A percentile compares a stretch with the other conserved stretches of the same genome.
Evolutionary conservation across 2,888 invertebrate genomes (phyloP).

Genomic region (Pteria penguin): DNA sequence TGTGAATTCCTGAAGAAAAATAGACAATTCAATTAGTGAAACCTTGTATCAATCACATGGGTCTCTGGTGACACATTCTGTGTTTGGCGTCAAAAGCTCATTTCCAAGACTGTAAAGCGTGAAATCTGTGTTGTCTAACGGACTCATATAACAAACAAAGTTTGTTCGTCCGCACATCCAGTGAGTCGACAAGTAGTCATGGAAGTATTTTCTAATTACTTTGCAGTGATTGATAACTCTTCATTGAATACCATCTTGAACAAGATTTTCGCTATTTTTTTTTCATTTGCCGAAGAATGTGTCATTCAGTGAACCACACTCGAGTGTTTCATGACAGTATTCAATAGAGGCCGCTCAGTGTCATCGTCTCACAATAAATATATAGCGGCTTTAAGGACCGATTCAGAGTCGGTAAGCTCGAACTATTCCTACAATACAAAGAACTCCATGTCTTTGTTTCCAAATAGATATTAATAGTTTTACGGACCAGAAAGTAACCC

Average conservation of each 20-base stretch:
- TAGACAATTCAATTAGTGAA: constrained; percentile 9
- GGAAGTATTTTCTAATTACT: not conserved
- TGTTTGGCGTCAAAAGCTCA: not conserved
- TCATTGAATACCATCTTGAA: constrained; percentile 1
- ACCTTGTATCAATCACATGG: constrained; percentile 11
- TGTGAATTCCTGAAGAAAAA: not conserved
- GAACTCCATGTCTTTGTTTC: no score
- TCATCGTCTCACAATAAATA: not conserved
- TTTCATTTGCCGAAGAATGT: not conserved
- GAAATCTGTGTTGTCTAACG: not conserved
- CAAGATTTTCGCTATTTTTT: not conserved
- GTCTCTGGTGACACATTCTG: not conserved
- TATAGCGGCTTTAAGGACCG: no score
- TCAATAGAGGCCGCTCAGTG: not conserved
- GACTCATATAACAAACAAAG: not conserved
- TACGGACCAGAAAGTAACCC: not conserved
- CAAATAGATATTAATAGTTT: constrained; percentile 4
- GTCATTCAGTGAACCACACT: not conserved
- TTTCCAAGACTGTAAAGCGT: constrained; percentile 2
- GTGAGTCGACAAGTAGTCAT: not conserved
- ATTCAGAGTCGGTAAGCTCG: no score
- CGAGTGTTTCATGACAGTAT: not conserved
- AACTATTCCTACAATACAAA: no score
- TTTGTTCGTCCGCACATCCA: not conserved
- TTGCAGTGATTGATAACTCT: not conserved